Evolutionary conservation across 1,140 invertebrate species (phyloP), one percentile per base, ranked within the genome.

Genomic region (Zaprionus gabonicus): DNA sequence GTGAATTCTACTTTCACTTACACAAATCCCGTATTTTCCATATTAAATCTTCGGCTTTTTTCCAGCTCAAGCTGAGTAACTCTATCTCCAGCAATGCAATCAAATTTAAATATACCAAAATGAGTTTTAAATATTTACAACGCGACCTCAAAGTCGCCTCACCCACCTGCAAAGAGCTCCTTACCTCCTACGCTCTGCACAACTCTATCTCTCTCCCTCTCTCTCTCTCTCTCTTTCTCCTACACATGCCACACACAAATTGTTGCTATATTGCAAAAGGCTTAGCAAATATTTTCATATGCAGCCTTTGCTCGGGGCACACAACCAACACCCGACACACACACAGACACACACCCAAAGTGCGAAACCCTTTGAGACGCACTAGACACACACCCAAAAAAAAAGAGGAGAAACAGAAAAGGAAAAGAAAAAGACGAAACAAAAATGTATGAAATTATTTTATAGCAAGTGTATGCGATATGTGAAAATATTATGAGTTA

Each of bases 311-410:
- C 78, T 73, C 66, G 4, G 51, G 57, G 63, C 63, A 41, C 27
- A 66, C 55, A 71, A 3, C 51, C 64, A 56, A 66, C 64, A 71
- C n/a, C 36, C 31, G 6, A 15, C 28, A 67, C 53, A 63, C 49
- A 12, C 10, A 55, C 20, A 36, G 51, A 4, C 38, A 46, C 56
- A 74, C 46, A 56, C 56, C 49, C 66, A 75, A 71, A 84, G 81
- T 87, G 84, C 73, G 85, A 88, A 79, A 78, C 75, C 84, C 84
- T 88, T 87, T 87, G 84, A 84, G 84, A 88, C 74, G 44, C 73
- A 71, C 65, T 71, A 81, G 78, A 78, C 81, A 74, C 55, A 31
- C 53, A 25, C 31, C 53, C 36, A 63, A 63, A 69, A 67, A 67
- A 46, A 64, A 62, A 25, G 23, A 28, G 64, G 34, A 55, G 38